Base-by-base conservation (phyloP, 2,888 invertebrate species). In the Cyclophora punctaria region DNA sequence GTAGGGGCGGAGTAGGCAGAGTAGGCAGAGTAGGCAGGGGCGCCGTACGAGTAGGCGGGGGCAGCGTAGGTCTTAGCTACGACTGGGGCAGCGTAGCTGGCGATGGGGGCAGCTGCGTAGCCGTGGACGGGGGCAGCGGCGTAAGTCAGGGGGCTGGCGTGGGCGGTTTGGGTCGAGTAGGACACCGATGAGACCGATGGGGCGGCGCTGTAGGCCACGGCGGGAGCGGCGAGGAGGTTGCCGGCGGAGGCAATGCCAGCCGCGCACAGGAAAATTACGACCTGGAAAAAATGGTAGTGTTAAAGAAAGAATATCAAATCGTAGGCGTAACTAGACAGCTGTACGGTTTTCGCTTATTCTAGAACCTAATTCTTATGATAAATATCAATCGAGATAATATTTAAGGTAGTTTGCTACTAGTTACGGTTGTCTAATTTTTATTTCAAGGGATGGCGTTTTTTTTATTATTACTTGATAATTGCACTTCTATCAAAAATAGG, bases 241-340 rank as follows among this genome's bases (percentile, higher is more conserved):
- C 93, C 92, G 51, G 92, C 92, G 69, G 89, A 89, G 67, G 90
- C 91, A 58, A 89, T 83, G 64, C 91, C 90, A 78, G 91, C 87
- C 65, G 89, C 81, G 72, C 91, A 89, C 70, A 89, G 80, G 69
- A 93, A 76, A 50, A 90, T 75, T 60, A 92, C 69, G 59, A 91
- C 80, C 91, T 86, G 64, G 44, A 44, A 58, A 56, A 37, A 20
- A 20, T 20, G 20, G 20, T 20, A 20, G 20, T 20, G 20, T 20
- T 20, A 20, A 20, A 20, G 20, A 20, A 20, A 2, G 20, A 20
- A 20, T 20, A 20, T 20, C 20, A 20, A 20, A 20, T 20, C 20
- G 20, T 20, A 20, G 20, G 20, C 20, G 20, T 20, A 2, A 20
- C 20, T 20, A 20, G 20, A 20, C 20, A 20, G 20, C 20, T 20